Evolutionary conservation across 2,888 invertebrate species (phyloP), one percentile per base, ranked within the genome.

Genomic region (Achlya flavicornis): DNA sequence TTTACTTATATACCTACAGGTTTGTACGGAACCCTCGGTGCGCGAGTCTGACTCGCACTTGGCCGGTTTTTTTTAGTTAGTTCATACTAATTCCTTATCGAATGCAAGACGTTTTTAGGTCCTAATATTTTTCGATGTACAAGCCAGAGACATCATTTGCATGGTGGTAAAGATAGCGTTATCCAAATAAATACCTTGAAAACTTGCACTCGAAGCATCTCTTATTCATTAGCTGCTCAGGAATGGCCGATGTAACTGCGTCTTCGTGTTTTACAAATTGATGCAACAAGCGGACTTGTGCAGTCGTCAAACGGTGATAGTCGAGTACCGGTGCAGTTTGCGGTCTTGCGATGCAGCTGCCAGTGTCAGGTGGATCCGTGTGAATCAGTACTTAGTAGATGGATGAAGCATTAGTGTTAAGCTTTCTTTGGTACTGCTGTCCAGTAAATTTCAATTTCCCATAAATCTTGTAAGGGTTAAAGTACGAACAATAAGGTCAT

Each of bases 301-400:
- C 60, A 41, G 41, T 60, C 60, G 60, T 38, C 19, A 43, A 60
- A 41, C 41, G 60, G 41, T 60, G 59, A 63, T 46, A 33, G n/a
- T 19, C 19, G 53, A 53, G 38, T 63, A 57, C 63, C 63, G 63
- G 60, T 63, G 61, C 62, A 32, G 33, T 60, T 69, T 66, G 65
- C 66, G 64, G 66, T 69, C 53, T 53, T 53, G 4, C 16, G n/a
- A 46, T n/a, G n/a, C n/a, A 3, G 53, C 19, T 10, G 46, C 46
- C 26, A 26, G 26, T 57, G 61, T 41, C 48, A 32, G 46, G 60
- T 14, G 43, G 41, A 57, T 48, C 59, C 66, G 66, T 66, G 65
- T 59, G 68, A 65, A 66, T 59, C 58, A 32, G 43, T 6, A 58
- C 46, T 6, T 16, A 60, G 19, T 8, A 48, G 7, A 8, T 48